phyloP scores from a whole-genome alignment of 1,140 invertebrate species.

The Temnothorax longispinosus region DNA sequence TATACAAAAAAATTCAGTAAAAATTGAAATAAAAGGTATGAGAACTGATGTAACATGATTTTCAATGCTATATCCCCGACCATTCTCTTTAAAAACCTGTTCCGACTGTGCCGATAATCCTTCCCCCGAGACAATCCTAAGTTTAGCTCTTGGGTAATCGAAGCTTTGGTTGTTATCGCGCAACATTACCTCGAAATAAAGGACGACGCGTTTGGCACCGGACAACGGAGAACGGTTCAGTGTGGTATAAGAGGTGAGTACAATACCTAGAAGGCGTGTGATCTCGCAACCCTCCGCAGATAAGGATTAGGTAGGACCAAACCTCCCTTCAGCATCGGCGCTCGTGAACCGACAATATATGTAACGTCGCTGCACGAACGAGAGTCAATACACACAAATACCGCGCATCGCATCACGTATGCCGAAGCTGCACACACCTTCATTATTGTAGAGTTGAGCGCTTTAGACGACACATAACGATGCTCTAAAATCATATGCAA shows the following conservation, averaged over 20 bases:
- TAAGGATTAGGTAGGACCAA: conserved; percentile 42
- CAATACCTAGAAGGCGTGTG: conserved; percentile 61
- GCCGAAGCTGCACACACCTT: neutral
- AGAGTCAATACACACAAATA: conserved; percentile 43
- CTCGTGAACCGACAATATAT: conserved; percentile 46
- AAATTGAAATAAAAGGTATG: neutral
- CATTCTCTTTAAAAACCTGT: conserved; percentile 8
- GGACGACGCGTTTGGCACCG: conserved; percentile 53
- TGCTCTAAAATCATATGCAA: conserved; percentile 28
- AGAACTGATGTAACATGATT: neutral
- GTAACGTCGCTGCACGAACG: conserved; percentile 45
- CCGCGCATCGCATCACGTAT: neutral
- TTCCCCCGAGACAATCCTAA: conserved; percentile 11
- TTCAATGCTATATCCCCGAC: neutral
- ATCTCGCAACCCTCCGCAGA: conserved; percentile 45
- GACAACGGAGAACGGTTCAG: neutral
- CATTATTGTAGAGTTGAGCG: neutral
- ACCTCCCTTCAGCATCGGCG: conserved; percentile 21
- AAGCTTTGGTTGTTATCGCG: conserved; percentile 73
- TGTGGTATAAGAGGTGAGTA: conserved; percentile 20
- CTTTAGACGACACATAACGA: conserved; percentile 21
- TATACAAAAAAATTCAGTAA: neutral
- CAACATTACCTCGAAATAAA: conserved; percentile 79
- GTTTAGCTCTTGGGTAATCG: conserved; percentile 26
- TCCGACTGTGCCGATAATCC: conserved; percentile 18